Evolutionary conservation across 2,888 invertebrate genomes (phyloP).

Genomic region (Hemicrepidius hirtus): DNA sequence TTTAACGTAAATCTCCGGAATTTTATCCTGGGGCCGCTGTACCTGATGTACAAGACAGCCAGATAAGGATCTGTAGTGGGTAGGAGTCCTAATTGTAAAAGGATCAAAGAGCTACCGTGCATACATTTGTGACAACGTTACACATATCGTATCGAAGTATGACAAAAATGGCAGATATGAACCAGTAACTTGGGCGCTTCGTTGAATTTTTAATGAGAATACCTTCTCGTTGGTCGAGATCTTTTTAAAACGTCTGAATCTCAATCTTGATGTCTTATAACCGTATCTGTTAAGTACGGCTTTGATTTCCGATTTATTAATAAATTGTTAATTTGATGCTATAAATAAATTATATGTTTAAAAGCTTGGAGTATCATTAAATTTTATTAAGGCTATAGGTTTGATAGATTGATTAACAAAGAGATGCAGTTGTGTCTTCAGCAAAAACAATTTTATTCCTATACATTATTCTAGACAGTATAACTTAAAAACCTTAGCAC

Average conservation of each 20-base stretch:
- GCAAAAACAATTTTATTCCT: too few species aligned
- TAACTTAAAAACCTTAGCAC: too few species aligned
- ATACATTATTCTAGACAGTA: too few species aligned
- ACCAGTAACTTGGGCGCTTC: neutral
- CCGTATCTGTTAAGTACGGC: too few species aligned
- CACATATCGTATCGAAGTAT: slow-evolving; percentile 18
- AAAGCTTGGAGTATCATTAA: too few species aligned
- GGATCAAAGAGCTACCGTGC: slow-evolving; percentile 51
- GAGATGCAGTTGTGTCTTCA: too few species aligned
- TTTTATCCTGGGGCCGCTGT: slow-evolving; percentile 39
- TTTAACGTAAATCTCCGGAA: slow-evolving; percentile 1
- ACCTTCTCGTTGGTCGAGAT: neutral
- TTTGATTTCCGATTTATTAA: too few species aligned
- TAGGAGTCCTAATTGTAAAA: slow-evolving; percentile 49
- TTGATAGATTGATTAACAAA: too few species aligned
- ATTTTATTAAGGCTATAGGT: too few species aligned
- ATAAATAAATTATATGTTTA: too few species aligned
- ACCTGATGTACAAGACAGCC: slow-evolving; percentile 41
- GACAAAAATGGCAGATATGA: slow-evolving; percentile 14
- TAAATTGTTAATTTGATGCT: too few species aligned
- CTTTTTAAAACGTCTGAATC: neutral
- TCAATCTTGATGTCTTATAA: too few species aligned
- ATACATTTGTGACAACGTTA: slow-evolving; percentile 37
- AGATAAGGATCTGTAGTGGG: slow-evolving; percentile 49
- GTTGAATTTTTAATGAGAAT: neutral